These are phyloP conservation scores for Theropithecus gelada DNA, from an alignment of 2,113 vertebrate genomes.

Conservation along the genomic window DNA sequence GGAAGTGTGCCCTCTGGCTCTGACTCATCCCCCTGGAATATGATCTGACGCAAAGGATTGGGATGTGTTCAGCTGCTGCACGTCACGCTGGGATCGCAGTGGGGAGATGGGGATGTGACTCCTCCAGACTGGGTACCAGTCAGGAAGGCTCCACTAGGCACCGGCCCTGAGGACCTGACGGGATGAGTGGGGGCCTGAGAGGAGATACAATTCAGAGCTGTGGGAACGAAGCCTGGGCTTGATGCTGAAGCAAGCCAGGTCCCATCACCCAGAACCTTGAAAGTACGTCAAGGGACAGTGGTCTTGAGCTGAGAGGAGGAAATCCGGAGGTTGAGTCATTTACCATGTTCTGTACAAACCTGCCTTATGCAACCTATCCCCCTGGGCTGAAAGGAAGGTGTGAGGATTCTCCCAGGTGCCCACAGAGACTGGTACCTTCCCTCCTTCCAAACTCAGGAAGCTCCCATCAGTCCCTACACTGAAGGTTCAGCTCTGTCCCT, in stretches of 20 bases:
- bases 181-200: background rate
- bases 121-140: background rate
- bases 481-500: background rate
- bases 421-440: background rate
- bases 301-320: constrained; percentile 59
- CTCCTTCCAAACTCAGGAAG: background rate
- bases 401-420: constrained; percentile 46
- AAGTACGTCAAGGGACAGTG: constrained; percentile 54
- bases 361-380: constrained; percentile 60
- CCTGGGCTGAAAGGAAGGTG: constrained; percentile 30
- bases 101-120: background rate
- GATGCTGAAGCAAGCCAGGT: constrained; percentile 28
- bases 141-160: background rate
- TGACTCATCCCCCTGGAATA: background rate
- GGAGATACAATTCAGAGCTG: background rate
- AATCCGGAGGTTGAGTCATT: constrained; percentile 73
- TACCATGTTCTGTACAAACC: constrained; percentile 49
- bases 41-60: background rate
- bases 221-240: background rate
- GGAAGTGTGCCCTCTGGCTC: background rate
- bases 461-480: background rate
- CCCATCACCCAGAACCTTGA: constrained; percentile 26
- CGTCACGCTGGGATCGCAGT: rapidly evolving
- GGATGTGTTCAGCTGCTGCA: background rate
- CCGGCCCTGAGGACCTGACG: rapidly evolving